Percentiles rank a stretch among this genome's conserved stretches.
Evolutionary conservation across 2,888 invertebrate genomes (phyloP).

Genomic region (Parelbella ahira): DNA sequence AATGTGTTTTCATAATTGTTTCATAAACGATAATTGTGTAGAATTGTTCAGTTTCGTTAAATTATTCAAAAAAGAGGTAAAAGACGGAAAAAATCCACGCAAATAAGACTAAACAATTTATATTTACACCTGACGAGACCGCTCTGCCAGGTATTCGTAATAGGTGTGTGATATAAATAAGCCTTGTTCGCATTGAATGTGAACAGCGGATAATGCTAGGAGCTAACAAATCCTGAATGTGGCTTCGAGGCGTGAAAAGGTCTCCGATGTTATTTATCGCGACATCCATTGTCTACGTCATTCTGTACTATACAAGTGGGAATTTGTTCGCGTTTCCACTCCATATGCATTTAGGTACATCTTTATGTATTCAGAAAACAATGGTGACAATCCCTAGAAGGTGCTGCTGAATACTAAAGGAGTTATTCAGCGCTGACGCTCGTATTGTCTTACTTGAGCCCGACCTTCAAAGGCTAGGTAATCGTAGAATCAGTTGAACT

Average conservation of each 20-base stretch:
- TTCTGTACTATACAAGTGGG: slow-evolving; percentile 35
- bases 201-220: slow-evolving; percentile 24
- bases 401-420: slow-evolving; percentile 36
- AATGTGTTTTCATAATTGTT: too few relatives aligned
- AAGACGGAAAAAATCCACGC: too few relatives aligned
- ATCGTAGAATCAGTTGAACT: slow-evolving; percentile 24
- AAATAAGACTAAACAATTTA: too few relatives aligned
- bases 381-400: slow-evolving; percentile 37
- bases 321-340: slow-evolving; percentile 38
- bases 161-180: slow-evolving; percentile 13
- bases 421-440: slow-evolving; percentile 33
- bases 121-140: neutral
- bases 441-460: slow-evolving; percentile 29
- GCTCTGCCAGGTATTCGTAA: neutral
- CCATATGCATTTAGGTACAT: slow-evolving; percentile 36
- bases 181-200: slow-evolving; percentile 35
- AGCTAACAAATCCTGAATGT: slow-evolving; percentile 26
- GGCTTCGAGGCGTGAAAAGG: slow-evolving; percentile 33
- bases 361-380: slow-evolving; percentile 39
- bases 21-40: too few relatives aligned
- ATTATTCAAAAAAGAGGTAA: too few relatives aligned
- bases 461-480: slow-evolving; percentile 29
- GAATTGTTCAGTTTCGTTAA: too few relatives aligned
- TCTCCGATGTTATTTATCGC: slow-evolving; percentile 35
- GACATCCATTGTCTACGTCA: slow-evolving; percentile 33